Conservation (phyloP, 1,140 invertebrate species). For the Sarcophaga peregrina region DNA sequence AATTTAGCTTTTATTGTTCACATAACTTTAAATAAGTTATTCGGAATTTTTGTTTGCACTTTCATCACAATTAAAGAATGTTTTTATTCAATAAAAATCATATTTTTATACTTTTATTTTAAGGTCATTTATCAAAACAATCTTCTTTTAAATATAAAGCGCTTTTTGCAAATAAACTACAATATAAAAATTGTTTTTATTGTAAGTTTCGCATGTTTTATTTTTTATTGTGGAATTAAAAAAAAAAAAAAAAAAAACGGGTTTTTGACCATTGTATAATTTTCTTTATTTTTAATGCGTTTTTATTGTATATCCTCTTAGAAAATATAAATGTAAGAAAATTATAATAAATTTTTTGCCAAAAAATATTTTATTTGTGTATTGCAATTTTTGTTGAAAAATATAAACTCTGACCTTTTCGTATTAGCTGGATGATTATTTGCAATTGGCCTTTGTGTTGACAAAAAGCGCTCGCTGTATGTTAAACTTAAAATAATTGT, state of each 20-base stretch:
- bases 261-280: background rate
- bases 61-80: background rate
- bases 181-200: slow-evolving; percentile 47
- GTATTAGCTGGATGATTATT: slow-evolving; percentile 67
- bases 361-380: slow-evolving; percentile 31
- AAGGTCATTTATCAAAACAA: slow-evolving; percentile 16
- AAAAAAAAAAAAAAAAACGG: background rate
- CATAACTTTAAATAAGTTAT: background rate
- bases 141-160: slow-evolving; percentile 57
- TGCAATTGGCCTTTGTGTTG: slow-evolving; percentile 67
- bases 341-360: slow-evolving; percentile 26
- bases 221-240: slow-evolving; percentile 38
- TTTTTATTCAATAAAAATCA: slow-evolving; percentile 24
- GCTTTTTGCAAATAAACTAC: slow-evolving; percentile 61
- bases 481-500: slow-evolving; percentile 46
- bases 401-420: slow-evolving; percentile 52
- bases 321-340: background rate
- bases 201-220: slow-evolving; percentile 45
- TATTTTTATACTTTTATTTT: slow-evolving; percentile 24
- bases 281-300: background rate
- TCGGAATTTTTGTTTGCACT: slow-evolving; percentile 23
- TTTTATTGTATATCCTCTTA: slow-evolving; percentile 17
- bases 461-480: slow-evolving; percentile 65
- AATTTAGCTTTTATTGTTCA: background rate
- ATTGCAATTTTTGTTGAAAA: slow-evolving; percentile 40